Percentiles rank a stretch among this genome's conserved stretches.
phyloP scores from a whole-genome alignment of 2,797 vertebrate species.

The Catostomus latipinnis region DNA sequence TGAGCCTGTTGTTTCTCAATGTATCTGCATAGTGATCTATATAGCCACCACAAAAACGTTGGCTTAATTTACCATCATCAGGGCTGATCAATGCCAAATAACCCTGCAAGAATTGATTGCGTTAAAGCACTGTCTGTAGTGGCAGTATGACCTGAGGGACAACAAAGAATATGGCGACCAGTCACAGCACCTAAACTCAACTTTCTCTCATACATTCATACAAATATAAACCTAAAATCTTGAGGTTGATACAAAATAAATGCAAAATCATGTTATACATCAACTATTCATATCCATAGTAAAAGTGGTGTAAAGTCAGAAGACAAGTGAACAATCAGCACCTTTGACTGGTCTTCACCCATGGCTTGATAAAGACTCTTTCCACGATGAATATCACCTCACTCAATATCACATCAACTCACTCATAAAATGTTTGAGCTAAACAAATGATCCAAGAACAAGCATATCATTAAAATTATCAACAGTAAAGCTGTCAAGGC shows the following conservation, averaged over 20 bases:
- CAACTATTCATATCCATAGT: background rate
- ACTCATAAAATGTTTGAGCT: slow-evolving; percentile 67
- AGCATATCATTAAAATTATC: slow-evolving; percentile 73
- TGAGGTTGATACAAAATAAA: too few relatives aligned
- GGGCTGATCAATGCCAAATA: slow-evolving; percentile 23
- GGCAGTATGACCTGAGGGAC: slow-evolving; percentile 14
- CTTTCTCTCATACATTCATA: too few relatives aligned
- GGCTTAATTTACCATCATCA: slow-evolving; percentile 46
- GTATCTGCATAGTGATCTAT: background rate
- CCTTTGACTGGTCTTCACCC: slow-evolving; percentile 45
- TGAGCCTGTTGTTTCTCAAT: background rate
- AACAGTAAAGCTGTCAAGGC: slow-evolving; percentile 70
- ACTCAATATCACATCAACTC: slow-evolving; percentile 15
- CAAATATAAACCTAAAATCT: too few relatives aligned
- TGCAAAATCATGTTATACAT: too few relatives aligned
- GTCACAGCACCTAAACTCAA: too few relatives aligned
- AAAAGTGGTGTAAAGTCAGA: background rate
- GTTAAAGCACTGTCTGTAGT: slow-evolving; percentile 40
- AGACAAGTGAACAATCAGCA: slow-evolving; percentile 8
- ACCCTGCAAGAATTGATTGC: slow-evolving; percentile 54
- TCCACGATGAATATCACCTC: slow-evolving; percentile 44
- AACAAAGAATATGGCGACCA: too few relatives aligned
- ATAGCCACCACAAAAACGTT: background rate
- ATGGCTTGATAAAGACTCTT: slow-evolving; percentile 52
- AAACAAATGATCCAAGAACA: slow-evolving; percentile 67